phyloP scores from a whole-genome alignment of 2,797 vertebrate species.

The Pseudochaenichthys georgianus region DNA sequence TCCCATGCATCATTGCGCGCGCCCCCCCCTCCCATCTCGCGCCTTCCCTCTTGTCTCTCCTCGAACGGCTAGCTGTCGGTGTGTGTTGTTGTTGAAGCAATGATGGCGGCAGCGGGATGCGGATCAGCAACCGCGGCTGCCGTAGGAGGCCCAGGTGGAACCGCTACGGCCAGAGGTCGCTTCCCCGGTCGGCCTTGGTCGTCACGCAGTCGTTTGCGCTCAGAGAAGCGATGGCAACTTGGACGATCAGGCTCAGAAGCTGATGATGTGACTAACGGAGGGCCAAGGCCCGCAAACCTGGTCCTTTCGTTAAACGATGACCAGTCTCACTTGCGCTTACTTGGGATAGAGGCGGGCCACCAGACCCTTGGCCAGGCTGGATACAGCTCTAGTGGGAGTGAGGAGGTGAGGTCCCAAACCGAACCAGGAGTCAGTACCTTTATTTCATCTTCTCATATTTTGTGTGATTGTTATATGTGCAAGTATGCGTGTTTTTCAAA shows the following conservation, averaged over 20 bases:
- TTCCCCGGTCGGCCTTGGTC: slow-evolving; percentile 92
- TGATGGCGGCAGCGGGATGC: slow-evolving; percentile 94
- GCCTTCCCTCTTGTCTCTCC: slow-evolving; percentile 88
- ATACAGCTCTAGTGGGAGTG: slow-evolving; percentile 90
- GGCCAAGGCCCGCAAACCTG: slow-evolving; percentile 88
- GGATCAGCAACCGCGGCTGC: slow-evolving; percentile 92
- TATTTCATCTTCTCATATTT: slow-evolving; percentile 75
- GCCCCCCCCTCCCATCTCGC: slow-evolving; percentile 84
- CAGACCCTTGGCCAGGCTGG: slow-evolving; percentile 88
- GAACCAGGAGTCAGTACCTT: slow-evolving; percentile 82
- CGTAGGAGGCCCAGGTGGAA: slow-evolving; percentile 86
- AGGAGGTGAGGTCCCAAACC: slow-evolving; percentile 87
- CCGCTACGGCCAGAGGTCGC: slow-evolving; percentile 89
- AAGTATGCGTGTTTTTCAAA: slow-evolving; percentile 56
- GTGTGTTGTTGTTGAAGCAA: slow-evolving; percentile 91
- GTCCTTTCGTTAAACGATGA: slow-evolving; percentile 88
- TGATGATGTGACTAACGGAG: slow-evolving; percentile 86
- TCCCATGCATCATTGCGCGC: slow-evolving; percentile 78
- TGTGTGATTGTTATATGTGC: slow-evolving; percentile 57
- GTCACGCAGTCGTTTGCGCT: slow-evolving; percentile 88
- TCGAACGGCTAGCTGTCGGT: slow-evolving; percentile 85
- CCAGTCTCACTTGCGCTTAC: slow-evolving; percentile 90
- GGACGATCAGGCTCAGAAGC: slow-evolving; percentile 84
- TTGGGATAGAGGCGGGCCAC: slow-evolving; percentile 90
- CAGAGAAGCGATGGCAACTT: slow-evolving; percentile 88